Conservation (phyloP, 2,113 vertebrate species). For the Pelecanus crispus region DNA sequence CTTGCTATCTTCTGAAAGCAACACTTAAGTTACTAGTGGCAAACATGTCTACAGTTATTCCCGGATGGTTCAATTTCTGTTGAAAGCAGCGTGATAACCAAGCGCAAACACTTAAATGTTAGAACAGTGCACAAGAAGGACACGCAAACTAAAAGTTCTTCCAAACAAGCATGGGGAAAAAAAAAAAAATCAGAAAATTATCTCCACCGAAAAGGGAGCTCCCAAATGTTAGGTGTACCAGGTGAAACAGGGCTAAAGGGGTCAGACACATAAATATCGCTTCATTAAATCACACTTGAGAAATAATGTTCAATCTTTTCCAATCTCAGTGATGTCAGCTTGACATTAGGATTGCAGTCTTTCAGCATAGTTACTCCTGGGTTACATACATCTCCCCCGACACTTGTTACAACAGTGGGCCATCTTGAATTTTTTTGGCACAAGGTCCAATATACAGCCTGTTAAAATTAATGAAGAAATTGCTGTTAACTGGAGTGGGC, state of each 20-base stretch:
- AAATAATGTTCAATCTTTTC: no score
- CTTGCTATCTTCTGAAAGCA: not conserved
- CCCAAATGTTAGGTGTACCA: not conserved
- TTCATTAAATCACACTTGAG: not conserved
- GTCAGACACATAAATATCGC: no score
- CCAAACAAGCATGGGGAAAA: not conserved
- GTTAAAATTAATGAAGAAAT: not conserved
- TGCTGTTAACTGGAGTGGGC: not conserved
- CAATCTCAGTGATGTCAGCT: not conserved
- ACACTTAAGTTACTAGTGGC: not conserved
- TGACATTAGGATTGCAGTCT: fast-evolving
- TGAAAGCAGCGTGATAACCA: not conserved
- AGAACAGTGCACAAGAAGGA: not conserved
- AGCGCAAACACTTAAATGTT: fast-evolving
- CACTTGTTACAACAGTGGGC: fast-evolving
- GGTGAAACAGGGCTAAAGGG: not conserved
- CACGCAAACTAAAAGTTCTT: not conserved
- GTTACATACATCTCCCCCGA: not conserved
- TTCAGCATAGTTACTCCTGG: not conserved
- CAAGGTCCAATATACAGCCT: not conserved
- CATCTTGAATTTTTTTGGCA: not conserved
- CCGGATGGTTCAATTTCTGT: not conserved
- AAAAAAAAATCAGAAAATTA: not conserved
- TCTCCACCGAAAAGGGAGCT: not conserved
- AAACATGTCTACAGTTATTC: not conserved